Evolutionary conservation across 2,113 vertebrate species (phyloP), one percentile per base, ranked within the genome.

Genomic region (Hydrochoerus hydrochaeris): DNA sequence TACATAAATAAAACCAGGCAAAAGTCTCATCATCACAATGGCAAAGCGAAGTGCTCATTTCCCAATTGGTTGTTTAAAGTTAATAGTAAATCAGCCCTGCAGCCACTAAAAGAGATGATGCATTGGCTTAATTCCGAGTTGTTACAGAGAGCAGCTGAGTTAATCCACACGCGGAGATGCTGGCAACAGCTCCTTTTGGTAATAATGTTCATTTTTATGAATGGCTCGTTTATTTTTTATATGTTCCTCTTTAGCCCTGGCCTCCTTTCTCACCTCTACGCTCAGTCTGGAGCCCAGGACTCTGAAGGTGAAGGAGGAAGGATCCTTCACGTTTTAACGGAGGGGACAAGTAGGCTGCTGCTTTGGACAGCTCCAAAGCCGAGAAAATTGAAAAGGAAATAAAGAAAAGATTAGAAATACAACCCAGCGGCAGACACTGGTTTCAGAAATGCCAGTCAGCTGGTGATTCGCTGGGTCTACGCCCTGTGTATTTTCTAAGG

Each of bases 141-240:
- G 41, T 93, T 91, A 54, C 71, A 46, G 83, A 88, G 60, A 58
- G 90, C 97, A 35, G 86, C 80, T 54, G 85, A 96, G 92, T 86
- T 85, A 82, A 96, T 71, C 62, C 49, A 75, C 75, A 95, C 69
- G 35, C 1, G 38, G 85, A 38, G 93, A 77, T 20, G 87, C 7
- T 92, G 94, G 86, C 88, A 93, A 89, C 91, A 5, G 86, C 24
- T 95, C 97, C 96, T 94, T 93, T 88, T 60, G 26, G 67, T 87
- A 78, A 89, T 90, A 78, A 96, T 95, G 57, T 88, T 92, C 77
- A 62, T 91, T 67, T 96, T 93, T 97, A 95, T 88, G 65, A 91
- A 46, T 87, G 91, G 87, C 77, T 97, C 67, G 85, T 90, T 96
- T 9, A 22, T 98, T 97, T 94, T 71, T 94, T 85, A 80, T 46